Conservation (phyloP, 1,140 invertebrate species). For the Ceratitis capitata region DNA sequence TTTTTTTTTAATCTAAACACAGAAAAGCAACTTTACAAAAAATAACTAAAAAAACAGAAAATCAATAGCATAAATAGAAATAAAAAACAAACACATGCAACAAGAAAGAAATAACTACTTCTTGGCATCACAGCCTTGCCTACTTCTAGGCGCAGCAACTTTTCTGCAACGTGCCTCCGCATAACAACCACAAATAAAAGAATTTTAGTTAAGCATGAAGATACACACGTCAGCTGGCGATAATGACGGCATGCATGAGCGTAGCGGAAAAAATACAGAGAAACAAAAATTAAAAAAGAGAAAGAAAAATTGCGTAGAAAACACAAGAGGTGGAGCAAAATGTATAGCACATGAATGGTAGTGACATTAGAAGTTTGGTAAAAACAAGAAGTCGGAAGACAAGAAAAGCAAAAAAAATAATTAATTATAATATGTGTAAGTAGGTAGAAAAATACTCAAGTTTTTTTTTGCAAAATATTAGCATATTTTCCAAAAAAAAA, state of each 20-base stretch:
- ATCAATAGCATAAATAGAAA: not conserved
- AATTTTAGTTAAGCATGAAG: not conserved
- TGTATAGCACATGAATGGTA: not conserved
- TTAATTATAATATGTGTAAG: too few species aligned
- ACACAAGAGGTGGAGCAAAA: not conserved
- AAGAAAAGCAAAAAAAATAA: not conserved
- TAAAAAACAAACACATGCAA: not conserved
- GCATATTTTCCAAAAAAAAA: not conserved
- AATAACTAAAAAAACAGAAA: too few species aligned
- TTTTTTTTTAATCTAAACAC: not conserved
- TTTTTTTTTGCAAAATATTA: not conserved
- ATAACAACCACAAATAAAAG: not conserved
- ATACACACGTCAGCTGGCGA: not conserved
- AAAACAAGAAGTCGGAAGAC: not conserved
- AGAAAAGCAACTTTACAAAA: too few species aligned
- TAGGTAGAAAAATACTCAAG: not conserved
- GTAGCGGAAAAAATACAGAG: not conserved
- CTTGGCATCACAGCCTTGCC: not conserved
- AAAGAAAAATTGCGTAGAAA: not conserved
- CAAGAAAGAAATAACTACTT: too few species aligned
- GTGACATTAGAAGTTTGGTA: not conserved
- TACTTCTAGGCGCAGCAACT: not conserved
- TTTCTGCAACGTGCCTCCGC: not conserved
- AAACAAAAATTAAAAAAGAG: not conserved
- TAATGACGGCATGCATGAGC: not conserved